Evolutionary conservation across 2,797 vertebrate species (phyloP).

Genomic region (Chiroxiphia lanceolata): DNA sequence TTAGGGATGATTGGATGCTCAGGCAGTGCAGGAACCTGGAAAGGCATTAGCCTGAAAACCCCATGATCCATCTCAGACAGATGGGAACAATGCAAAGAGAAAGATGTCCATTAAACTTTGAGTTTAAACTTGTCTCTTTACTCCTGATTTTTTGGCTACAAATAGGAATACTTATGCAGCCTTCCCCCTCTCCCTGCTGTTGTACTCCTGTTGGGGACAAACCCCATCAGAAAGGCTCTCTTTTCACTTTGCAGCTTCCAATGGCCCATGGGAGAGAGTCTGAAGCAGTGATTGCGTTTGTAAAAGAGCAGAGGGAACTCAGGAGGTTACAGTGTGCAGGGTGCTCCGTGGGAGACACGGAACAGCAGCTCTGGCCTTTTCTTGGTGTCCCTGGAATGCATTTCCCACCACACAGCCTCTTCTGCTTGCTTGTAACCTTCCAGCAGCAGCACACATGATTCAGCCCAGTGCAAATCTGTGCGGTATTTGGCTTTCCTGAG

Average conservation of each 20-base stretch:
- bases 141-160: background rate
- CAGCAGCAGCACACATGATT: background rate
- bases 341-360: background rate
- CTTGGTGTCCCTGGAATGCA: slow-evolving; percentile 13
- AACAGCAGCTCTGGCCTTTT: background rate
- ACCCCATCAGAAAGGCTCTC: background rate
- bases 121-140: background rate
- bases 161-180: background rate
- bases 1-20: background rate
- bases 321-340: background rate
- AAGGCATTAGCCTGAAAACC: background rate
- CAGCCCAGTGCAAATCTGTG: background rate
- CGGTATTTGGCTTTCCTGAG: slow-evolving; percentile 7
- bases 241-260: background rate
- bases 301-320: background rate
- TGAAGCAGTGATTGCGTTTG: background rate
- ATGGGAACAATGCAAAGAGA: fast-evolving
- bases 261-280: fast-evolving
- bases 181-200: background rate
- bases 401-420: background rate
- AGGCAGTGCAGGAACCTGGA: background rate
- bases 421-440: background rate
- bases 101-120: background rate
- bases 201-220: background rate
- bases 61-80: background rate